These are phyloP conservation scores for Craterocephalus amniculus DNA, from an alignment of 2,797 vertebrate genomes.

Conservation along the genomic window DNA sequence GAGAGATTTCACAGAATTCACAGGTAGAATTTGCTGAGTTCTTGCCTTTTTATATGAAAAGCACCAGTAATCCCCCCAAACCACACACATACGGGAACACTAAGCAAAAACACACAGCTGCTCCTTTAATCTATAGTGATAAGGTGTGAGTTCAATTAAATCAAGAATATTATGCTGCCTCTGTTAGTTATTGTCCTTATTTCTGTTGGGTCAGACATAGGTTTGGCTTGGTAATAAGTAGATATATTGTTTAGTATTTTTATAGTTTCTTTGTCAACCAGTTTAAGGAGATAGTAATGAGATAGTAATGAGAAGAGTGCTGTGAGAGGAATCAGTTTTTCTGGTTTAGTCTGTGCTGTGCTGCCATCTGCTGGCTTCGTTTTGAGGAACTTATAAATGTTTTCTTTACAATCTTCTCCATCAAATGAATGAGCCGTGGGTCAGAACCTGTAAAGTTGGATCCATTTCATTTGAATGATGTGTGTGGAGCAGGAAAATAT, in stretches of 20 bases:
- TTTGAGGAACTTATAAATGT: no score
- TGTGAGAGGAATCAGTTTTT: background rate
- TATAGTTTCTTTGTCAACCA: background rate
- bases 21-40: slow-evolving; percentile 32
- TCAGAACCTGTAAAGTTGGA: no score
- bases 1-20: slow-evolving; percentile 34
- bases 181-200: slow-evolving; percentile 20
- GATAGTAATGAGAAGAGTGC: background rate
- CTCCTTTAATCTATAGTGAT: slow-evolving; percentile 38
- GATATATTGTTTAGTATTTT: background rate
- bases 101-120: slow-evolving; percentile 8
- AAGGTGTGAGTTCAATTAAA: slow-evolving; percentile 52
- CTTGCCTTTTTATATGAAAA: slow-evolving; percentile 25
- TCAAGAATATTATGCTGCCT: slow-evolving; percentile 30
- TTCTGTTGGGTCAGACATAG: slow-evolving; percentile 30
- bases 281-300: background rate
- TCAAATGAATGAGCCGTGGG: no score
- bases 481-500: no score
- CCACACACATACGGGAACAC: background rate
- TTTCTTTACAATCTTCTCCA: no score
- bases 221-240: slow-evolving; percentile 11
- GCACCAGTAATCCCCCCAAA: background rate
- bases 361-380: slow-evolving; percentile 71
- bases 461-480: no score
- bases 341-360: slow-evolving; percentile 15